These are phyloP conservation scores for Rhizomys pruinosus DNA, from an alignment of 2,113 vertebrate genomes.

Conservation along the genomic window DNA sequence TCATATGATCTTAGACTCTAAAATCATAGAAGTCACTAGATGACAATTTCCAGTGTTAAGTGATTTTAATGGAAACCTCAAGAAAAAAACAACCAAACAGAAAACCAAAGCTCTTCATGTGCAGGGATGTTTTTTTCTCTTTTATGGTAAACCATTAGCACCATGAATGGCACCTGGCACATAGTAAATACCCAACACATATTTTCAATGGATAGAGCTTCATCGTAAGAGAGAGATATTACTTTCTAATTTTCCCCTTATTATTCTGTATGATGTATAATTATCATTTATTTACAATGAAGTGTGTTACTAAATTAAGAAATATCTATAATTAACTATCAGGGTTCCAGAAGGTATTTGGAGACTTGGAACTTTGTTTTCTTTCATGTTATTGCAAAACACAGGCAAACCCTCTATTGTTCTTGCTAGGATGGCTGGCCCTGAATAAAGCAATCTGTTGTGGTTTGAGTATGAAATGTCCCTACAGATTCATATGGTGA, in stretches of 20 bases:
- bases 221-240: neutral
- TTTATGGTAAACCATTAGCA: neutral
- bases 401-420: neutral
- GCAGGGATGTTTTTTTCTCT: neutral
- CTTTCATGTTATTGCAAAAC: neutral
- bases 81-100: neutral
- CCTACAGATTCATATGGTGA: neutral
- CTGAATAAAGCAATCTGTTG: neutral
- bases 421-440: neutral
- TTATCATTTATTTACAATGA: neutral
- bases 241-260: neutral
- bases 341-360: neutral
- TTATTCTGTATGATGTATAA: neutral
- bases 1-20: neutral
- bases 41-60: neutral
- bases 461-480: neutral
- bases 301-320: neutral
- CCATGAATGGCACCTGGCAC: neutral
- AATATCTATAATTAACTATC: neutral
- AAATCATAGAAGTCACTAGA: neutral
- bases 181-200: neutral
- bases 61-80: neutral
- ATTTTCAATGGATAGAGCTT: neutral
- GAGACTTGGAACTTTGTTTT: no score
- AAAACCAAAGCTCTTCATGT: neutral